Base-by-base conservation (phyloP, 2,113 vertebrate genomes). In the Castor canadensis region DNA sequence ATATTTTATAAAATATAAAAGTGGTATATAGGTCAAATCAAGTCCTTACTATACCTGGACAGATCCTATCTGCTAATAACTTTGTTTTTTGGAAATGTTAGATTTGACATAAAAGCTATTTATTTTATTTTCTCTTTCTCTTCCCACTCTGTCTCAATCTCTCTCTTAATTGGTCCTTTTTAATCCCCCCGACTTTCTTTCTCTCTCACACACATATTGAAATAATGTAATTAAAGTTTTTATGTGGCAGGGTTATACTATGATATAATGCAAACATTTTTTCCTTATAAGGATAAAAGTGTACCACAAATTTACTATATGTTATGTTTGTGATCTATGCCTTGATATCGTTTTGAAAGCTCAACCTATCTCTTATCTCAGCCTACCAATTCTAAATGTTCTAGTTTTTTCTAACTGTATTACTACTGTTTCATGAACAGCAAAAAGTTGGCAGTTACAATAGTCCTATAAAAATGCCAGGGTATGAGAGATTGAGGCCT, bases 311-410 rank as follows among this genome's bases (percentile, higher is more conserved):
- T 11, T 60, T 80, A 60, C 4, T 49, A 66, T 79, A 32, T 76
- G 66, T 71, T 80, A 92, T 84, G 10, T 95, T 38, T 79, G 8
- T 87, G 47, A 32, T 56, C 62, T 24, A 60, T 20, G 19, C 3
- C 40, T 75, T 93, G 10, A 92, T 86, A 89, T 45, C 92, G 47
- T 94, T 95, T 87, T 80, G 73, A 94, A 97, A 96, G 38, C 1
- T 20, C 45, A 92, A 64, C 5, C 20, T 79, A 90, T 86, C 30
- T 87, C 67, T 96, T 58, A 77, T 26, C 30, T 96, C 26, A 75
- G 77, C 2, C 82, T 20, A 94, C 9, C n/a, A 86, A 85, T 69
- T 94, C 49, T 77, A 60, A 95, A 73, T 54, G 11, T 67, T 71
- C 47, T 92, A 66, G n/a, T n/a, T 83, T 87, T 69, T 93, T 94